Conservation (phyloP, 1,140 invertebrate species). For the Magallana ariakensis region DNA sequence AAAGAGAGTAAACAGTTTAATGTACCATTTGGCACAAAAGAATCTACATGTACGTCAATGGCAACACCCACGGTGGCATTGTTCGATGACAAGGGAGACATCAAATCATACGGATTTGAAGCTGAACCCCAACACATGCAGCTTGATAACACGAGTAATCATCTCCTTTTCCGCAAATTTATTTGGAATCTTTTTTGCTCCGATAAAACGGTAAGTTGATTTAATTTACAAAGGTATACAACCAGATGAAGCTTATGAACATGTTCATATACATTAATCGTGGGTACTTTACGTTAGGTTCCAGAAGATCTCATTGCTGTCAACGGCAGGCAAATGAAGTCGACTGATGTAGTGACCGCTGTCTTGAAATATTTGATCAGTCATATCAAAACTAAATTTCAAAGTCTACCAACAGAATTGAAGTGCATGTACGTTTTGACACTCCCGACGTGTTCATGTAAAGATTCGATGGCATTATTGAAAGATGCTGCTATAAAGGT, state of each 20-base stretch:
- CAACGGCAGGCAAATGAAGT: not conserved
- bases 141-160: not conserved
- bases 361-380: not conserved
- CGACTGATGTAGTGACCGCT: not conserved
- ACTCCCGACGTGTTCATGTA: not conserved
- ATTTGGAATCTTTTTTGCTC: not conserved
- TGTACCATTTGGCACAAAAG: not conserved
- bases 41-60: not conserved
- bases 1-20: too few species aligned
- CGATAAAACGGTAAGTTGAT: not conserved
- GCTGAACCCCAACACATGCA: not conserved
- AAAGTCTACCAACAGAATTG: not conserved
- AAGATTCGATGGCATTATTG: not conserved
- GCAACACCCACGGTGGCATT: not conserved
- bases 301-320: not conserved
- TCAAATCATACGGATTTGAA: not conserved
- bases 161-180: not conserved
- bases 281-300: not conserved
- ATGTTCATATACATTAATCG: too few species aligned
- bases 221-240: too few species aligned
- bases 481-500: not conserved
- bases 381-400: not conserved
- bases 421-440: conserved; percentile 20
- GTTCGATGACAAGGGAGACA: not conserved
- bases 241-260: too few species aligned